phyloP scores from a whole-genome alignment of 2,113 vertebrate genomes.

The Mesoclemmys tuberculata region DNA sequence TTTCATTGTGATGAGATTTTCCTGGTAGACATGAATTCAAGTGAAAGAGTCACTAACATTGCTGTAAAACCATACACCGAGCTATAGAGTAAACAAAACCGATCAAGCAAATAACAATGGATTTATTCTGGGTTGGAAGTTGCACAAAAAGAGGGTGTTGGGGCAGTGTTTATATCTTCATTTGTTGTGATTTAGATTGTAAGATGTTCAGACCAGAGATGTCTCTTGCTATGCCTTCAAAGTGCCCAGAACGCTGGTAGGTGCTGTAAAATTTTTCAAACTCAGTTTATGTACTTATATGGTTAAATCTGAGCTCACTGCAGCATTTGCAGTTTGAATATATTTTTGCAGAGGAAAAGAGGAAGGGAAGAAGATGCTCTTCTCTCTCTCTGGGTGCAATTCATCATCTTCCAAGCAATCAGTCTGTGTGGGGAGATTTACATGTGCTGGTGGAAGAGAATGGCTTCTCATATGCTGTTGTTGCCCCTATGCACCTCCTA shows the following conservation, averaged over 20 bases:
- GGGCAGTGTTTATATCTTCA: not conserved
- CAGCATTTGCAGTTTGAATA: not conserved
- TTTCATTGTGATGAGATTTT: not conserved
- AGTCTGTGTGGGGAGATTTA: not conserved
- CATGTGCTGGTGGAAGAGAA: not conserved
- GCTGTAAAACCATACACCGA: constrained; percentile 19
- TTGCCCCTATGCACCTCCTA: not conserved
- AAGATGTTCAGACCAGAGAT: not conserved
- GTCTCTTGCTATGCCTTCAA: not conserved
- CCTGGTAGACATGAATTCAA: not conserved
- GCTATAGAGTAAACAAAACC: not conserved
- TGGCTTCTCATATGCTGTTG: not conserved
- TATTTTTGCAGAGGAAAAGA: not conserved
- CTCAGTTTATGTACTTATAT: not conserved
- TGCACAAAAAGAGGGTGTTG: not conserved
- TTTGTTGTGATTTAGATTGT: not conserved
- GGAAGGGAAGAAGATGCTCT: not conserved
- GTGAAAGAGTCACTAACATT: not conserved
- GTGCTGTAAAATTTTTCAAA: not conserved
- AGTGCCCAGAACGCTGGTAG: not conserved
- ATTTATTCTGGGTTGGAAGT: not conserved
- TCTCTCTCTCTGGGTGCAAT: not conserved
- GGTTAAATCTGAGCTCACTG: not conserved
- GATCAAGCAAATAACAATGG: not conserved
- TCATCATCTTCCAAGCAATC: not conserved